Evolutionary conservation across 2,113 vertebrate species (phyloP).

Genomic region (Scophthalmus maximus): DNA sequence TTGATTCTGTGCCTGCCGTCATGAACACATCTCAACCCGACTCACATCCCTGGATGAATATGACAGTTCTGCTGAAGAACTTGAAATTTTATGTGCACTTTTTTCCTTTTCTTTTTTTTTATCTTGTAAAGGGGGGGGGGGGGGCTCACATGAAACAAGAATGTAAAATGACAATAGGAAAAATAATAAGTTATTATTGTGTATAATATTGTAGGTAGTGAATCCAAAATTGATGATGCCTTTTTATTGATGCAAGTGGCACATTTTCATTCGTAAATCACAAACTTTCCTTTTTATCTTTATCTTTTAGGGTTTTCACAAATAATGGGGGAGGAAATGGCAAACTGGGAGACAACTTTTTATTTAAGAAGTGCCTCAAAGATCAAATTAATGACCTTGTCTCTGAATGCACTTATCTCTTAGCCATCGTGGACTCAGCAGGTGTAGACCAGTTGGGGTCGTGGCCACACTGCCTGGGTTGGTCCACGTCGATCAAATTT

Average conservation of each 20-base stretch:
- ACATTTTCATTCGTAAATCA: constrained; percentile 75
- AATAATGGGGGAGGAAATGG: not conserved
- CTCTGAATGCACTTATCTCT: constrained; percentile 72
- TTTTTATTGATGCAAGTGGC: constrained; percentile 87
- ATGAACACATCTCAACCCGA: constrained; percentile 38
- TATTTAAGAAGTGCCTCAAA: constrained; percentile 88
- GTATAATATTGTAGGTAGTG: constrained; percentile 80
- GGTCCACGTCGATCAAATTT: constrained; percentile 1
- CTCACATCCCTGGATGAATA: constrained; percentile 76
- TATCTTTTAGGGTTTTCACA: constrained; percentile 60
- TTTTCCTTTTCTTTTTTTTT: constrained; percentile 61
- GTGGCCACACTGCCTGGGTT: constrained; percentile 3
- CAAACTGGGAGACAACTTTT: constrained; percentile 60
- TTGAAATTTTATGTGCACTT: constrained; percentile 80
- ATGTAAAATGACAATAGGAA: constrained; percentile 89
- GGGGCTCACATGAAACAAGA: constrained; percentile 78
- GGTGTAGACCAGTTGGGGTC: not conserved
- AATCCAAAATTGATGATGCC: constrained; percentile 85
- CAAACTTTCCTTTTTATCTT: constrained; percentile 51
- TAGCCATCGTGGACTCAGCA: not conserved
- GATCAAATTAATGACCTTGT: constrained; percentile 64
- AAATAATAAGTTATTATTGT: constrained; percentile 78
- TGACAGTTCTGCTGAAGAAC: constrained; percentile 72
- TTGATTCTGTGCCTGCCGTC: constrained; percentile 69
- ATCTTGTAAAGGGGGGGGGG: constrained; percentile 68